A percentile compares a stretch with the other conserved stretches of the same genome.
Evolutionary conservation across 2,113 vertebrate species (phyloP).

Genomic region (Cyanoderma ruficeps): DNA sequence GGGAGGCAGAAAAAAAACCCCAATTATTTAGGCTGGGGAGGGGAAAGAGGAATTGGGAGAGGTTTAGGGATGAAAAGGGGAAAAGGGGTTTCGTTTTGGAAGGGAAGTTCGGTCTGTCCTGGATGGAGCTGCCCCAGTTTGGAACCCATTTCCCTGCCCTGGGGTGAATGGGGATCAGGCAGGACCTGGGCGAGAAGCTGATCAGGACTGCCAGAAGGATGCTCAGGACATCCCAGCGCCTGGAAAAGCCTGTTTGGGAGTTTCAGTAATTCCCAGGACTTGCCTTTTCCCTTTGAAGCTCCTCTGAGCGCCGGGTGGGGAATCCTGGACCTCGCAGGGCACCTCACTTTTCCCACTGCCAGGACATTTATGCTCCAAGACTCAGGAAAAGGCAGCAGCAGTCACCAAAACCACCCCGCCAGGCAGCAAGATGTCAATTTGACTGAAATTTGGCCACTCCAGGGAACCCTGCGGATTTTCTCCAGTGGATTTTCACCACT

Average conservation of each 20-base stretch:
- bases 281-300: background rate
- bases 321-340: background rate
- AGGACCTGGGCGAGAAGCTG: background rate
- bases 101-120: background rate
- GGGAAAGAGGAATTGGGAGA: background rate
- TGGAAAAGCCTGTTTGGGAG: background rate
- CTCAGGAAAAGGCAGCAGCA: background rate
- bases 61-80: no score
- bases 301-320: background rate
- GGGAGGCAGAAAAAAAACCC: background rate
- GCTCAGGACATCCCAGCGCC: background rate
- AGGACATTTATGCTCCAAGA: rapidly evolving
- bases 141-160: background rate
- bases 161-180: background rate
- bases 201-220: background rate
- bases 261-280: background rate
- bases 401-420: background rate
- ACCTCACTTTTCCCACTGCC: background rate
- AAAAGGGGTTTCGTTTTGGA: background rate
- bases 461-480: rapidly evolving
- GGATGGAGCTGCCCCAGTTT: background rate
- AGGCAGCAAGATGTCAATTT: background rate
- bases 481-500: background rate
- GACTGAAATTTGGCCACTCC: no score
- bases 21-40: background rate